Evolutionary conservation across 2,113 vertebrate species (phyloP).

Genomic region (Thunnus thynnus): DNA sequence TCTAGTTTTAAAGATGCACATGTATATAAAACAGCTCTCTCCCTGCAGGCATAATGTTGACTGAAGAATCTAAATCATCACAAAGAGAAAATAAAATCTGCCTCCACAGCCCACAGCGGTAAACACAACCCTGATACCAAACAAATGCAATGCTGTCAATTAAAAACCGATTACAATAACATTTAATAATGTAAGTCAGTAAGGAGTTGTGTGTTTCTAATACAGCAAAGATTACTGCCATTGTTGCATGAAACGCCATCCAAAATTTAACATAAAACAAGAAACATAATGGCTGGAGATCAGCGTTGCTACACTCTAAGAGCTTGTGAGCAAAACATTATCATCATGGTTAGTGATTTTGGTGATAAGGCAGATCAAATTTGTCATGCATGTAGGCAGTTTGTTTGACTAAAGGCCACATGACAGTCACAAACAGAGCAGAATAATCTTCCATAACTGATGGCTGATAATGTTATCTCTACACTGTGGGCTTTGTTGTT

Average conservation of each 20-base stretch:
- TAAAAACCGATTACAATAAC: background rate
- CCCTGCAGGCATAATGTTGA: background rate
- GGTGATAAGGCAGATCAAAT: constrained; percentile 13
- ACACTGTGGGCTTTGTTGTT: constrained; percentile 8
- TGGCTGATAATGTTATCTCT: constrained; percentile 17
- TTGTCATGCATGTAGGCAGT: constrained; percentile 8
- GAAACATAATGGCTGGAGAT: background rate
- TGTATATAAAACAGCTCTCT: background rate
- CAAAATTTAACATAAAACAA: background rate
- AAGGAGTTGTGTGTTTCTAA: too few relatives aligned
- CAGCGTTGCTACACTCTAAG: background rate
- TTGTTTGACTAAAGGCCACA: constrained; percentile 14
- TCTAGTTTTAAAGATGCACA: constrained; percentile 7
- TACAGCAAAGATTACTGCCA: background rate
- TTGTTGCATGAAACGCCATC: background rate
- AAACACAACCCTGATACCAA: background rate
- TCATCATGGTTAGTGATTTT: constrained; percentile 2
- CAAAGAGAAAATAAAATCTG: background rate
- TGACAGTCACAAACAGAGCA: constrained; percentile 22
- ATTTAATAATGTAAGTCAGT: background rate
- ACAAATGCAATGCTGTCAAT: too few relatives aligned
- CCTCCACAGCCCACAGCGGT: background rate
- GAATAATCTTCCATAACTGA: constrained; percentile 17
- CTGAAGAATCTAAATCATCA: background rate
- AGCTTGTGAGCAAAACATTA: background rate